Evolutionary conservation across 2,888 invertebrate genomes (phyloP).

Genomic region (Himalopsyche japonica): DNA sequence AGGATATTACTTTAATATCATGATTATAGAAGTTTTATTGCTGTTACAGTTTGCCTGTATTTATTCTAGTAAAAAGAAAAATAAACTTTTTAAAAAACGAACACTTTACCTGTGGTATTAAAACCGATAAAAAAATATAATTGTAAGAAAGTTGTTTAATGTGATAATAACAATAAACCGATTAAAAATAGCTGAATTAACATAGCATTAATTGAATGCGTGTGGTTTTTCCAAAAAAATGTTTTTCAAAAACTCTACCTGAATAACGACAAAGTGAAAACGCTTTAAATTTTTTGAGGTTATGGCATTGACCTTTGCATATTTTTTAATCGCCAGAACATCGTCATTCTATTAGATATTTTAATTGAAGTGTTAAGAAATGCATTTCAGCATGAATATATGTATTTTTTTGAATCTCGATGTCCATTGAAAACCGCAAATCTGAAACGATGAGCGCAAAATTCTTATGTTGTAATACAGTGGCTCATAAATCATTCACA

Average conservation of each 20-base stretch:
- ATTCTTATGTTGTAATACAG: neutral
- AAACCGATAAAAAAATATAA: too few species aligned
- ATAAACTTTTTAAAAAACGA: too few species aligned
- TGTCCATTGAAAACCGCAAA: neutral
- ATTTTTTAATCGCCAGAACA: neutral
- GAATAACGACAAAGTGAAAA: neutral
- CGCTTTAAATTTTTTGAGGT: neutral
- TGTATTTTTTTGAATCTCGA: neutral
- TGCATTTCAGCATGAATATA: neutral
- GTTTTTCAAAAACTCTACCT: neutral
- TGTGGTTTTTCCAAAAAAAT: neutral
- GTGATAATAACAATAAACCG: neutral
- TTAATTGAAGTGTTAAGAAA: neutral
- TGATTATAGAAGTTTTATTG: too few species aligned
- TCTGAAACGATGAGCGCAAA: neutral
- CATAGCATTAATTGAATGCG: neutral
- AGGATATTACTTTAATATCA: too few species aligned
- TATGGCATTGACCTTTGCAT: neutral
- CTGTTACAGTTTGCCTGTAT: too few species aligned
- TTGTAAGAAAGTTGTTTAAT: neutral
- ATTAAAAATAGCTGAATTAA: neutral
- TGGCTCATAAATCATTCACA: neutral
- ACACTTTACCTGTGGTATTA: too few species aligned
- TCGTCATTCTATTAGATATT: neutral
- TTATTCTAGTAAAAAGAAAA: too few species aligned